A percentile compares a stretch with the other conserved stretches of the same genome.
Conservation (phyloP, 2,888 invertebrate genomes). For the Tipula lateralis region DNA sequence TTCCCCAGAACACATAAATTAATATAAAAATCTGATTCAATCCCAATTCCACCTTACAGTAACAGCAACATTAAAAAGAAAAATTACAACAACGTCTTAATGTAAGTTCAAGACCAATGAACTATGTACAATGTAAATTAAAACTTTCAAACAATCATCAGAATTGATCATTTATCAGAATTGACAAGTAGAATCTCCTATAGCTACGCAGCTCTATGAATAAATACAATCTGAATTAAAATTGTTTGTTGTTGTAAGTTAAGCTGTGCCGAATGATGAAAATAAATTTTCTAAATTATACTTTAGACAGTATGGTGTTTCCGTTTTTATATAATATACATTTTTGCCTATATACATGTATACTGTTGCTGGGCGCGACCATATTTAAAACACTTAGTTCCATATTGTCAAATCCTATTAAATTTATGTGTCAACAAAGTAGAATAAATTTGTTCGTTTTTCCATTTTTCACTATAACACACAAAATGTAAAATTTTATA, state of each 20-base stretch:
- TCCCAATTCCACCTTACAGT: neutral
- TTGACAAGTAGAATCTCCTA: neutral
- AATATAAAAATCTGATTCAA: neutral
- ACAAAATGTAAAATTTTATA: neutral
- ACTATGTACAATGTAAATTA: neutral
- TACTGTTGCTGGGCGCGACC: neutral
- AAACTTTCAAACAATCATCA: neutral
- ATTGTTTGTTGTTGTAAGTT: neutral
- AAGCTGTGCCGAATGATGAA: neutral
- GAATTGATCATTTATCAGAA: neutral
- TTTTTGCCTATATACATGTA: no score
- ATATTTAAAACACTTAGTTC: slow-evolving; percentile 19
- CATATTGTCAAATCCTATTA: slow-evolving; percentile 24
- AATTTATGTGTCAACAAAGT: slow-evolving; percentile 24
- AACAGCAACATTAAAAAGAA: neutral
- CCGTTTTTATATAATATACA: neutral
- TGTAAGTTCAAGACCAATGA: neutral
- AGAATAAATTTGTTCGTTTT: slow-evolving; percentile 1
- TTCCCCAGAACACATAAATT: no score
- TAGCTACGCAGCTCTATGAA: neutral
- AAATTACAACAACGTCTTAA: neutral
- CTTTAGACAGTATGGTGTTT: neutral
- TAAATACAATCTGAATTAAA: neutral
- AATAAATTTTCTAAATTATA: neutral
- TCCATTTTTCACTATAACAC: neutral